phyloP scores from a whole-genome alignment of 1,140 invertebrate genomes.

The Trichogramma pretiosum region DNA sequence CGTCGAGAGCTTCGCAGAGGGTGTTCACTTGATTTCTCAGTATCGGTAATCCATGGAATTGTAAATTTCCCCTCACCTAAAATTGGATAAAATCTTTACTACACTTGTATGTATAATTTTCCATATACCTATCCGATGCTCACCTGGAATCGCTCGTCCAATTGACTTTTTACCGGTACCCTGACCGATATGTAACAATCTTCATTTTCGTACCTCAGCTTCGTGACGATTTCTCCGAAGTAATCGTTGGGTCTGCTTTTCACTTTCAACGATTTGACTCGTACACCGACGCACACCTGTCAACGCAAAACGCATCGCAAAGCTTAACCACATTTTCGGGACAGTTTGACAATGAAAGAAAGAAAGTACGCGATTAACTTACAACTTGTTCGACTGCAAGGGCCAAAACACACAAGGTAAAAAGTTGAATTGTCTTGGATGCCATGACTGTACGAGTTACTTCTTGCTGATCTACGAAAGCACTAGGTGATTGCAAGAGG shows the following conservation, averaged over 20 bases:
- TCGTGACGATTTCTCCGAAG: not conserved
- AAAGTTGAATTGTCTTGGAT: no score
- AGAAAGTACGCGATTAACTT: no score
- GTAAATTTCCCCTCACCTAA: not conserved
- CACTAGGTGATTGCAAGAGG: no score
- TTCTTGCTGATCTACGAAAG: no score
- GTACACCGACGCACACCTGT: not conserved
- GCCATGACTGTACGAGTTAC: no score
- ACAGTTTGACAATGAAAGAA: no score
- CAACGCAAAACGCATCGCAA: no score
- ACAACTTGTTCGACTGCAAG: no score
- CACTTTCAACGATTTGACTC: not conserved
- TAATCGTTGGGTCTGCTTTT: not conserved
- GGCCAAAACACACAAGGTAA: no score
- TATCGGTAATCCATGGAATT: conserved; percentile 1
- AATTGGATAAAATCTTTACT: not conserved
- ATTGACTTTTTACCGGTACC: not conserved
- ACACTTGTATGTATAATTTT: not conserved
- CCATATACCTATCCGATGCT: no score
- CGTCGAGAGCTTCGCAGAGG: conserved; percentile 1
- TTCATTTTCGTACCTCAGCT: not conserved
- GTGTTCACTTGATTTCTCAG: not conserved
- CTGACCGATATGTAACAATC: not conserved
- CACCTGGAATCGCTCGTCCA: not conserved
- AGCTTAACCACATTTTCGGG: no score